Evolutionary conservation across 1,140 invertebrate species (phyloP), one percentile per base, ranked within the genome.

Genomic region (Camponotus floridanus): DNA sequence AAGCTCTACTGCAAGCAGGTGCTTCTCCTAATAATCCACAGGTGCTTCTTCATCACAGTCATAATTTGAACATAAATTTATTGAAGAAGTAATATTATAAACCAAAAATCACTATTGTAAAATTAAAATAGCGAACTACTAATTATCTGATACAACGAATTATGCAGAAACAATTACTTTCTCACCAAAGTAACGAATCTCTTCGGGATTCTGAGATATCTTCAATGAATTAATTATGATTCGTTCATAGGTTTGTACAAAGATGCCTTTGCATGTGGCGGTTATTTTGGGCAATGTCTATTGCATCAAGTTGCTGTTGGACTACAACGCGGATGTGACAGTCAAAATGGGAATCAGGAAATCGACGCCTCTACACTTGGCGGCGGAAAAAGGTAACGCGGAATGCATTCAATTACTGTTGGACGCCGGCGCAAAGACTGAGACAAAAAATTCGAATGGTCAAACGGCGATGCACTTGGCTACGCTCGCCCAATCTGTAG

Each of bases 221-320:
- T 26, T 26, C 18, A 3, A 3, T 33, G 1, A 64, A 64, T 70
- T 51, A 68, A 78, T 21, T 45, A 13, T 6, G 21, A 74, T 15
- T 62, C 39, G 2, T 61, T 64, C n/a, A 51, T 79, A 97, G 96
- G 96, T 98, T 36, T 98, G 97, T 88, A 98, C 97, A 5, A 97
- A 98, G 95, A 98, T 98, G 0, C 97, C 98, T 0, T 92, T 98
- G 5, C 98, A 98, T 87, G 96, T 98, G 4, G 98, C 98, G 11
- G 97, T 97, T 21, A 96, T 97, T 64, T 94, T 97, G 48, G 98
- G 98, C 11, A 96, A 96, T 45, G 94, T 96, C 0, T 94, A 95
- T 71, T 97, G 97, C 91, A 95, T 97, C 5, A 96, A 96, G 91
- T 91, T 98, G 26, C 94, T 98, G 2, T 94, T 98, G 42, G 95